These are phyloP conservation scores for Drosophila picticornis DNA, from an alignment of 2,888 invertebrate genomes.

Conservation along the genomic window DNA sequence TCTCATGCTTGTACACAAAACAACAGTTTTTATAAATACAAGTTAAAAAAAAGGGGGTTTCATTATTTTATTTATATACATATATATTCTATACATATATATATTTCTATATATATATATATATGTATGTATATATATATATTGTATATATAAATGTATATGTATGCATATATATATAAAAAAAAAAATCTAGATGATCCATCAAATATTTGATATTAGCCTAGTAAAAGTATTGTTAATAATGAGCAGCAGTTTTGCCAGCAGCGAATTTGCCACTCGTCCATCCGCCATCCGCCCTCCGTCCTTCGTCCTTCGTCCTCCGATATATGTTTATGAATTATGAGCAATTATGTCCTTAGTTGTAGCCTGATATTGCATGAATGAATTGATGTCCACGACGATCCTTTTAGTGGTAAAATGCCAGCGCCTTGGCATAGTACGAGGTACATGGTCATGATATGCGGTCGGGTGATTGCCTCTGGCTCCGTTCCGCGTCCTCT, in stretches of 20 bases:
- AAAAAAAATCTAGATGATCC: constrained; percentile 78
- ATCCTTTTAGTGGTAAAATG: constrained; percentile 76
- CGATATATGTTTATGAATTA: constrained; percentile 29
- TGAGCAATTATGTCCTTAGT: constrained; percentile 64
- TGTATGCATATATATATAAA: constrained; percentile 36
- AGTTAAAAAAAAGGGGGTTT: constrained; percentile 54
- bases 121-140: constrained; percentile 5
- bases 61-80: constrained; percentile 21
- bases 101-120: constrained; percentile 3
- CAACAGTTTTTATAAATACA: constrained; percentile 73
- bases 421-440: constrained; percentile 81
- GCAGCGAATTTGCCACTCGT: background rate
- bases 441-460: constrained; percentile 85
- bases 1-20: constrained; percentile 67
- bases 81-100: constrained; percentile 5
- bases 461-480: constrained; percentile 81
- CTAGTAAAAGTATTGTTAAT: constrained; percentile 65
- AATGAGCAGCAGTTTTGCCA: constrained; percentile 41
- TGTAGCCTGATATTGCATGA: constrained; percentile 52
- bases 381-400: constrained; percentile 33
- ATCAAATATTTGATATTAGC: constrained; percentile 77
- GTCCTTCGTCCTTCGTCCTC: background rate
- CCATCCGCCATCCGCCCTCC: background rate
- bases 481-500: constrained; percentile 59
- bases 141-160: constrained; percentile 19